Evolutionary conservation across 2,888 invertebrate species (phyloP), one percentile per base, ranked within the genome.

Genomic region (Rhyacophila evoluta): DNA sequence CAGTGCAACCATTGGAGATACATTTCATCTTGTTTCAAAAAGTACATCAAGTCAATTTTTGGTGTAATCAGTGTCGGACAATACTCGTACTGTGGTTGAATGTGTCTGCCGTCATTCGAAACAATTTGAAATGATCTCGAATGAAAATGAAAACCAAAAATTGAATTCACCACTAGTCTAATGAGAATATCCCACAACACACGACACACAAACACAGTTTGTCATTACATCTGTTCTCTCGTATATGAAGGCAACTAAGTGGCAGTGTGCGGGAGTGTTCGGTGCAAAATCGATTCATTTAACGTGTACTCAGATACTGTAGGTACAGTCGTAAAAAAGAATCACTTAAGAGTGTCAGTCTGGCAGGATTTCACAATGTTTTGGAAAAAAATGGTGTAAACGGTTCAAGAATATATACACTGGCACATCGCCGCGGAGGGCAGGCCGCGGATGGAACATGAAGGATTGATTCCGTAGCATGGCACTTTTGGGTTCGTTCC

Each of bases 281-380:
- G 91, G 92, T 91, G 92, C 92, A 92, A 92, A 91, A 92, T 92
- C 91, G 90, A 89, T 88, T 88, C 86, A 86, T 86, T 87, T 86
- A 87, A 82, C 87, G 88, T 87, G 87, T 85, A 69, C 84, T 84
- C 84, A 84, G 83, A 85, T 83, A 84, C 85, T 85, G 85, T 84
- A 84, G 85, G 86, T 84, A 84, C 85, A 85, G 55, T 55, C 55
- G 55, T 39, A 55, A 25, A 55, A 55, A 55, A 55, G 55, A 55
- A 55, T 55, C 55, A 55, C 55, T 55, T 55, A 1, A 19, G 87
- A 84, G 85, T 86, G 85, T 86, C 78, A 78, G 82, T 85, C 85
- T 74, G 85, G 86, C 86, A 15, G 72, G 55, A 70, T 12, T 37
- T 55, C 77, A 71, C 74, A 77, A 74, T 76, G 33, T 78, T 70